Evolutionary conservation across 2,797 vertebrate genomes (phyloP).

Genomic region (Myotis vivesi): DNA sequence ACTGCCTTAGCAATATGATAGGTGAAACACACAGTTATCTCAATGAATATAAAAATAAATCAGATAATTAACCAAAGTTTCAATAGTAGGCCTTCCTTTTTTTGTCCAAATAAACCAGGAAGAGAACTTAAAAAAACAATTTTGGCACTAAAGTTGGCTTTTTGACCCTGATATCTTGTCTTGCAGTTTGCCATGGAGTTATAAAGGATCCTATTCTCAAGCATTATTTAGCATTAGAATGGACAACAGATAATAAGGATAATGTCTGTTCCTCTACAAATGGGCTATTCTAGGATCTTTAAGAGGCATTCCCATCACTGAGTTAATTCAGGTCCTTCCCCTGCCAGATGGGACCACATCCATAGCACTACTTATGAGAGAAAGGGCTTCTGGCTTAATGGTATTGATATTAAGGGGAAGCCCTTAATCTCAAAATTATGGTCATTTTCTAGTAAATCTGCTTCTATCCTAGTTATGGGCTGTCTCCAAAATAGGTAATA

Average conservation of each 20-base stretch:
- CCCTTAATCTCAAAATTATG: slow-evolving; percentile 6
- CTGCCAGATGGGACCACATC: not conserved
- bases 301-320: not conserved
- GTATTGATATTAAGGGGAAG: not conserved
- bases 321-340: not conserved
- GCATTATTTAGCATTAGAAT: not conserved
- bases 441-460: not conserved
- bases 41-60: not conserved
- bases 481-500: not conserved
- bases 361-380: not conserved
- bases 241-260: not conserved
- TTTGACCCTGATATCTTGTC: not conserved
- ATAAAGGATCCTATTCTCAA: not conserved
- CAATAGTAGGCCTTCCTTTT: not conserved
- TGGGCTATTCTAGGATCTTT: not conserved
- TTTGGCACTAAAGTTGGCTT: not conserved
- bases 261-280: not conserved
- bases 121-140: not conserved
- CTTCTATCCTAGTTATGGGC: not conserved
- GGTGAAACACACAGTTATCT: not conserved
- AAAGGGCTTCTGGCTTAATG: not conserved
- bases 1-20: not conserved
- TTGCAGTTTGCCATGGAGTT: not conserved
- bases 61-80: not conserved
- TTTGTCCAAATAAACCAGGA: not conserved